phyloP scores from a whole-genome alignment of 2,797 vertebrate species.

The Luscinia megarhynchos region DNA sequence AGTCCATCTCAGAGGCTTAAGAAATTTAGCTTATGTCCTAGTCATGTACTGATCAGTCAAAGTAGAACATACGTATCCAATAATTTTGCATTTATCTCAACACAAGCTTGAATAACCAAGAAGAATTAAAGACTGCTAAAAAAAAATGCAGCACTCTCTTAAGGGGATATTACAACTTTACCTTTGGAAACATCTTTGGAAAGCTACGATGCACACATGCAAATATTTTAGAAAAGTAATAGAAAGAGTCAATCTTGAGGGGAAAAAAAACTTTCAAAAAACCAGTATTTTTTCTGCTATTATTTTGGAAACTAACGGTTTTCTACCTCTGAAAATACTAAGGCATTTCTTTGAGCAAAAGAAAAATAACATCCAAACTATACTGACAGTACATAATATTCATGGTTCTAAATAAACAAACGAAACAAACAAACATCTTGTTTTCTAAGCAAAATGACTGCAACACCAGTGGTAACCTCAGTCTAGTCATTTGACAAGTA shows the following conservation, averaged over 20 bases:
- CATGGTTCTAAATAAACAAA: not conserved
- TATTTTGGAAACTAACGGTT: not conserved
- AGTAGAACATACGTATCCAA: not conserved
- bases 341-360: not conserved
- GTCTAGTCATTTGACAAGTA: not conserved
- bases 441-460: not conserved
- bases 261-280: not conserved
- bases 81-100: not conserved
- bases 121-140: not conserved
- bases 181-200: not conserved
- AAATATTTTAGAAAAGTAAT: not conserved
- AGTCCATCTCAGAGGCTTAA: not conserved
- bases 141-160: not conserved
- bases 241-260: not conserved
- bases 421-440: not conserved
- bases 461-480: not conserved
- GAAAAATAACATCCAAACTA: not conserved
- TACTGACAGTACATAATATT: not conserved
- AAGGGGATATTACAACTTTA: not conserved
- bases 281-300: not conserved
- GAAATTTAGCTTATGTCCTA: not conserved
- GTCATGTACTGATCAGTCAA: not conserved
- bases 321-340: not conserved
- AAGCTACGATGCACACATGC: not conserved
- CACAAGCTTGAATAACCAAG: not conserved